Evolutionary conservation across 2,797 vertebrate species (phyloP).

Genomic region (Rhinoraja longicauda): DNA sequence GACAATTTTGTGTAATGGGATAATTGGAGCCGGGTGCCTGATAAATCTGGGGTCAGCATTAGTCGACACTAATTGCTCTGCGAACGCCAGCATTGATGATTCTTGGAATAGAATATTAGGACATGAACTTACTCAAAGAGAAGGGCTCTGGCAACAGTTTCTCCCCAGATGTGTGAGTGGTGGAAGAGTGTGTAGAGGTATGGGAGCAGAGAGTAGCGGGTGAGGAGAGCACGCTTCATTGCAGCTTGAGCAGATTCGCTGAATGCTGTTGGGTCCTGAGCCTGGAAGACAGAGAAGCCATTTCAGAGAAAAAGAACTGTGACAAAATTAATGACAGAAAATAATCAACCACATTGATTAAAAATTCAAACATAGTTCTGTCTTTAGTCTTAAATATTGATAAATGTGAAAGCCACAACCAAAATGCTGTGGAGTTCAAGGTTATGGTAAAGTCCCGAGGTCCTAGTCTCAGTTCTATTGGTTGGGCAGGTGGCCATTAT

Average conservation of each 20-base stretch:
- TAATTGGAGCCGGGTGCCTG: not conserved
- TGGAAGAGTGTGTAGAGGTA: conserved; percentile 80
- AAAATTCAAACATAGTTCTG: not conserved
- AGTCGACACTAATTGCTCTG: too few relatives aligned
- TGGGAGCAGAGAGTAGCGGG: conserved; percentile 75
- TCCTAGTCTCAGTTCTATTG: too few relatives aligned
- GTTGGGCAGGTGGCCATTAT: too few relatives aligned
- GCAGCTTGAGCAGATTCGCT: conserved; percentile 59
- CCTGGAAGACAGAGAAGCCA: conserved; percentile 50
- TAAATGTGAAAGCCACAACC: not conserved
- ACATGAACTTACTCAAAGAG: conserved; percentile 71
- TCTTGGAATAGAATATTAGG: not conserved
- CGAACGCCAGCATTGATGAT: not conserved
- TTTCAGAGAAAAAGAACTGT: not conserved
- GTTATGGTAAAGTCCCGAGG: not conserved
- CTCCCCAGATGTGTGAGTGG: conserved; percentile 64
- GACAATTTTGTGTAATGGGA: not conserved
- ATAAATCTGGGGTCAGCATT: not conserved
- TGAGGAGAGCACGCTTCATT: conserved; percentile 69
- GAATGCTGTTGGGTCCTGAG: conserved; percentile 71
- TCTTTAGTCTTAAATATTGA: not conserved
- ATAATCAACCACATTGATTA: not conserved
- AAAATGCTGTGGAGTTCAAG: not conserved
- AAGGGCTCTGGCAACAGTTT: conserved; percentile 68
- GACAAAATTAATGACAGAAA: not conserved